These are phyloP conservation scores for Ailurus styani DNA, from an alignment of 2,113 vertebrate species.

Conservation along the genomic window DNA sequence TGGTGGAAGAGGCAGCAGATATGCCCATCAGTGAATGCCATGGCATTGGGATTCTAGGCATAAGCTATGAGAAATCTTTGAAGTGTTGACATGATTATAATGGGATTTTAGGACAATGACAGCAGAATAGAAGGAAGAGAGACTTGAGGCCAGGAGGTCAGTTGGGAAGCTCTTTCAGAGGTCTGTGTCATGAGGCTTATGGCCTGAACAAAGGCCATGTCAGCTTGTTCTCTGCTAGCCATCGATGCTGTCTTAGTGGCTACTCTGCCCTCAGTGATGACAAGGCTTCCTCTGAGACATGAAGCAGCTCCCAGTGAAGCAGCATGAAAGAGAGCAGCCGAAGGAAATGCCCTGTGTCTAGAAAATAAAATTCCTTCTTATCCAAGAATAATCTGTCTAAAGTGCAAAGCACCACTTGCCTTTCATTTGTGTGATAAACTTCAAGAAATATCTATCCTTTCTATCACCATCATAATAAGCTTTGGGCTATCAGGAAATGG, in stretches of 20 bases:
- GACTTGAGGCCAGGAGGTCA: not conserved
- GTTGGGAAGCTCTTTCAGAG: not conserved
- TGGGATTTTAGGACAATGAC: not conserved
- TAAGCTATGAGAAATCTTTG: not conserved
- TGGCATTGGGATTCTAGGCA: not conserved
- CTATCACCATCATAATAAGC: not conserved
- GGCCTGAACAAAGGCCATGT: not conserved
- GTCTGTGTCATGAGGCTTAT: not conserved
- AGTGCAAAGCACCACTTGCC: not conserved
- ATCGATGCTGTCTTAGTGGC: not conserved
- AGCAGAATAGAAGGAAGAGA: not conserved
- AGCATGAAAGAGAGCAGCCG: not conserved
- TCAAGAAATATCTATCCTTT: not conserved
- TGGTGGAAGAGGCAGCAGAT: not conserved
- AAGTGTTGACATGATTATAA: not conserved
- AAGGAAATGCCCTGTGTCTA: not conserved
- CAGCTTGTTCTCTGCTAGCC: not conserved
- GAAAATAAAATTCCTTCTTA: not conserved
- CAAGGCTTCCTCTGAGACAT: not conserved
- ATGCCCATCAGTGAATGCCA: rapidly evolving
- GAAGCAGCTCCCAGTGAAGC: not conserved
- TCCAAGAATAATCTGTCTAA: not conserved
- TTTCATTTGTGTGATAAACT: not conserved
- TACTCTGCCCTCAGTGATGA: not conserved
- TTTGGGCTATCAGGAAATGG: not conserved